These are phyloP conservation scores for Fregetta grallaria DNA, from an alignment of 2,113 vertebrate species.

Conservation along the genomic window DNA sequence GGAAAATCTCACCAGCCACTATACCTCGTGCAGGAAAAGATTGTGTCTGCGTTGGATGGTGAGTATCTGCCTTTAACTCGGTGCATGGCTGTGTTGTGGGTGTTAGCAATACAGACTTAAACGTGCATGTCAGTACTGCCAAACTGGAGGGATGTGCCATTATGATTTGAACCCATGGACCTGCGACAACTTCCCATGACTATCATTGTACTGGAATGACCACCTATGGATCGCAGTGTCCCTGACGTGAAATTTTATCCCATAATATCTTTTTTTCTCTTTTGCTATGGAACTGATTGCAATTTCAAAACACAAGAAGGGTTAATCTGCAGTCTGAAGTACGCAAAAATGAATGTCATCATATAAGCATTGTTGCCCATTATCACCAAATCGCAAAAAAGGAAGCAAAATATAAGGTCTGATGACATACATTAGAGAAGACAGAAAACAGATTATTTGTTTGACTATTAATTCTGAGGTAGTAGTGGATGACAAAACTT, in stretches of 20 bases:
- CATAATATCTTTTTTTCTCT: background rate
- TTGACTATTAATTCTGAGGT: background rate
- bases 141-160: background rate
- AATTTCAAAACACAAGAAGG: background rate
- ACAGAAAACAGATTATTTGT: background rate
- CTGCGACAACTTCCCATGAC: background rate
- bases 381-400: background rate
- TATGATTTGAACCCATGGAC: background rate
- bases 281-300: background rate
- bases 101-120: background rate
- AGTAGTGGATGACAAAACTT: background rate
- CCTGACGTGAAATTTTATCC: background rate
- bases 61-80: background rate
- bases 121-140: background rate
- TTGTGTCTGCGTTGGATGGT: accelerated
- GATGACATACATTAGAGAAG: background rate
- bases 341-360: background rate
- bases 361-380: background rate
- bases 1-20: background rate
- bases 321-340: background rate
- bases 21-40: background rate
- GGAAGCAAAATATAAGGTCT: background rate
- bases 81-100: too few relatives aligned
- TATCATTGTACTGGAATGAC: background rate
- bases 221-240: background rate